Conservation (phyloP, 2,113 vertebrate species). For the Atherinomorus stipes region DNA sequence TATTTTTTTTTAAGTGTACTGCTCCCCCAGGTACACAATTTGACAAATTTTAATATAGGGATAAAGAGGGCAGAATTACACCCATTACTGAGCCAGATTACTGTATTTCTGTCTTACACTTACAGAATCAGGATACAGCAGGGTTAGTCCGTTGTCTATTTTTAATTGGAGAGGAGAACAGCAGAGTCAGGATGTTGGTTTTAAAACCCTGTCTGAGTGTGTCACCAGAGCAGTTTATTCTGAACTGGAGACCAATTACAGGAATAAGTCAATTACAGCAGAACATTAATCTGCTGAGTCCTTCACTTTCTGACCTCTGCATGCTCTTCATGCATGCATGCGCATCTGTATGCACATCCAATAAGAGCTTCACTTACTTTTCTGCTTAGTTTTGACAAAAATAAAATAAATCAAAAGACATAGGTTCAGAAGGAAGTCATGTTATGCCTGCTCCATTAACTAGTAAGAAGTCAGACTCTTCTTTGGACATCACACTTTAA, state of each 20-base stretch:
- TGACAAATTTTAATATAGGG: too few species aligned
- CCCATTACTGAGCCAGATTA: too few species aligned
- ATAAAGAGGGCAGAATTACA: too few species aligned
- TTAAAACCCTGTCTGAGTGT: background rate
- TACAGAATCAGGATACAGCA: background rate
- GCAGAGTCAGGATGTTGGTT: background rate
- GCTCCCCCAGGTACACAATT: too few species aligned
- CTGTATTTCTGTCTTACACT: too few species aligned
- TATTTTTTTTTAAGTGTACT: too few species aligned
- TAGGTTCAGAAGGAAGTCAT: background rate
- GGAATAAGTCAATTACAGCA: background rate
- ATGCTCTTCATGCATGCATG: background rate
- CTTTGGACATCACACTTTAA: background rate
- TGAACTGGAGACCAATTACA: slow-evolving; percentile 4
- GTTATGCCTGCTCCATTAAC: background rate
- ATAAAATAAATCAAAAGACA: background rate
- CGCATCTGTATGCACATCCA: background rate
- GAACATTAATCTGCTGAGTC: background rate
- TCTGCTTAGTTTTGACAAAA: background rate
- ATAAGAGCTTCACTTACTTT: background rate
- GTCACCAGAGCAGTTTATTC: slow-evolving; percentile 20
- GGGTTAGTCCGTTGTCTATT: background rate
- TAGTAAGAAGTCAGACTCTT: background rate
- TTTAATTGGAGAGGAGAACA: background rate
- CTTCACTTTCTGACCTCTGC: background rate